A percentile compares a stretch with the other conserved stretches of the same genome.
Conservation (phyloP, 2,113 vertebrate genomes). For the Suricata suricatta region DNA sequence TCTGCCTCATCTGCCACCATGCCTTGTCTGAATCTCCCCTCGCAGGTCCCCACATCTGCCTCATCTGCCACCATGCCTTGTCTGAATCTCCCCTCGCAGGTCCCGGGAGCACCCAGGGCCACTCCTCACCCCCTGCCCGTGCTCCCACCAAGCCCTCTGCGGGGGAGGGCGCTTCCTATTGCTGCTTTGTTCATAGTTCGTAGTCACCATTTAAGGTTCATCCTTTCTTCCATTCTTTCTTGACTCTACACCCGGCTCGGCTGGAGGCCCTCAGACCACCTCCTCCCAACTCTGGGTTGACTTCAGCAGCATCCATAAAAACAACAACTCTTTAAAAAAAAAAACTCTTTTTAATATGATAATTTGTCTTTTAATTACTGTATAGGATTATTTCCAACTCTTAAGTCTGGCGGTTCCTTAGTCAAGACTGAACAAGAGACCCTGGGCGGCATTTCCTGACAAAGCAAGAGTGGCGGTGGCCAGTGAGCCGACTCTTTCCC, state of each 20-base stretch:
- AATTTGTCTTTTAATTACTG: slow-evolving; percentile 15
- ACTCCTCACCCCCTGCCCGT: accelerated
- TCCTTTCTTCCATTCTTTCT: neutral
- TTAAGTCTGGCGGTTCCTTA: neutral
- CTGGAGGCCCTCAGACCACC: neutral
- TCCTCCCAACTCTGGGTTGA: too few species aligned
- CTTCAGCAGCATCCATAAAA: neutral
- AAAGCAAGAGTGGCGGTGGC: neutral
- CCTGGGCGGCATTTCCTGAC: neutral
- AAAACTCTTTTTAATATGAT: neutral
- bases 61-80: accelerated
- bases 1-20: accelerated
- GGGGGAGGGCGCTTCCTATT: neutral
- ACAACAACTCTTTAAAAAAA: neutral
- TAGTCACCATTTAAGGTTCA: neutral
- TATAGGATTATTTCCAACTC: neutral
- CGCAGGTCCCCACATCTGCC: neutral
- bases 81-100: neutral
- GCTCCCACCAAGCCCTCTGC: neutral
- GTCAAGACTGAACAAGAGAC: neutral
- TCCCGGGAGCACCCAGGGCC: accelerated
- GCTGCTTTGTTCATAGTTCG: neutral
- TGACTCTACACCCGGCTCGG: accelerated
- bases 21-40: neutral
- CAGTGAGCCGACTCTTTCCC: neutral